phyloP scores from a whole-genome alignment of 2,797 vertebrate genomes.

The Vespertilio murinus region DNA sequence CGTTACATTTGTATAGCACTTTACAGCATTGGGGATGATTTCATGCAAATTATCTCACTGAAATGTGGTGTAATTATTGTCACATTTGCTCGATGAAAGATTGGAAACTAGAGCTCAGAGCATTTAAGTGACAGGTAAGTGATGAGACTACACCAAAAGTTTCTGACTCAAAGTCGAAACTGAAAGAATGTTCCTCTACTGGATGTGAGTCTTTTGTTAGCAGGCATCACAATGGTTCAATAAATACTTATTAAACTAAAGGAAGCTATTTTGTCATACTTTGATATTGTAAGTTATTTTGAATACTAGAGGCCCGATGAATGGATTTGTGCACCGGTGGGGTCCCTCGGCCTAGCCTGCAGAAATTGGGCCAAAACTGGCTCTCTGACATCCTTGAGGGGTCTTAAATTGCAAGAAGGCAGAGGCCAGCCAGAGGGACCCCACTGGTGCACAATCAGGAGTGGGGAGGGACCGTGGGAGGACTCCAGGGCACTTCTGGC shows the following conservation, averaged over 20 bases:
- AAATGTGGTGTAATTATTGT: not conserved
- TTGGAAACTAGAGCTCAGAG: not conserved
- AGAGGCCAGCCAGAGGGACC: too few species aligned
- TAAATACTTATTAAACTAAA: constrained; percentile 15
- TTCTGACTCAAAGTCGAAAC: not conserved
- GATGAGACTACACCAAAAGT: not conserved
- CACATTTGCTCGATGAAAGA: not conserved
- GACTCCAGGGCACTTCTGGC: too few species aligned
- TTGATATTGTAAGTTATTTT: not conserved
- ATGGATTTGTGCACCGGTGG: too few species aligned
- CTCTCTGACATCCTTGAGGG: too few species aligned
- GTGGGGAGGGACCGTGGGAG: too few species aligned
- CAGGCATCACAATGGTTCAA: not conserved
- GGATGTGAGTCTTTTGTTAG: not conserved
- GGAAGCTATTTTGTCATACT: constrained; percentile 15
- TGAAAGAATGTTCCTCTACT: not conserved
- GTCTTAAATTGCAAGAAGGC: too few species aligned
- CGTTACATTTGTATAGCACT: not conserved
- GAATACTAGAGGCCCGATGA: not conserved
- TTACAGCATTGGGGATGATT: constrained; percentile 21
- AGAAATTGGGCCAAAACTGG: too few species aligned
- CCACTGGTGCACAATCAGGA: too few species aligned
- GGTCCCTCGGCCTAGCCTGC: too few species aligned
- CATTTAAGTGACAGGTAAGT: not conserved
- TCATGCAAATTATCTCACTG: not conserved